Percentiles rank a stretch among this genome's conserved stretches.
These are phyloP conservation scores for Volucella zonaria DNA, from an alignment of 2,888 invertebrate genomes.

Conservation along the genomic window DNA sequence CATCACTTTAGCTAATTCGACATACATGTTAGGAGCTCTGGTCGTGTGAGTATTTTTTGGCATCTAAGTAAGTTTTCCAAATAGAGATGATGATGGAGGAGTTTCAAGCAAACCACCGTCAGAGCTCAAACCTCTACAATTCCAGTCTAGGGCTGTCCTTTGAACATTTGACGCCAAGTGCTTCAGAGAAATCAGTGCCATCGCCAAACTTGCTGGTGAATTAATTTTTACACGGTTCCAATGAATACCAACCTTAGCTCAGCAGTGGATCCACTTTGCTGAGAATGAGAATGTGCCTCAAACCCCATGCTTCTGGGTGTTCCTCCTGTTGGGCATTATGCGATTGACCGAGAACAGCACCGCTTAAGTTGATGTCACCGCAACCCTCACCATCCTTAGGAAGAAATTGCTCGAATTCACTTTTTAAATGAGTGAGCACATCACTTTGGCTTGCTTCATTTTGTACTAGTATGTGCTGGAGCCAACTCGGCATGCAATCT, in stretches of 20 bases:
- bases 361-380: slow-evolving; percentile 92
- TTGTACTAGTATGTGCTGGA: slow-evolving; percentile 92
- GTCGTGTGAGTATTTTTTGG: no score
- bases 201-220: slow-evolving; percentile 94
- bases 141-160: no score
- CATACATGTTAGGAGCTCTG: no score
- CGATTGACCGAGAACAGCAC: slow-evolving; percentile 93
- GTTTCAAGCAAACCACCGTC: no score
- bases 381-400: slow-evolving; percentile 87
- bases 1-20: no score
- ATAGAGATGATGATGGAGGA: no score
- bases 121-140: no score
- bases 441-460: slow-evolving; percentile 95
- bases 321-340: slow-evolving; percentile 96
- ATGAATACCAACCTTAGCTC: slow-evolving; percentile 87
- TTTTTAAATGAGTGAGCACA: slow-evolving; percentile 94
- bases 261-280: no score
- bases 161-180: slow-evolving; percentile 90
- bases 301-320: slow-evolving; percentile 97
- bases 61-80: no score
- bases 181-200: slow-evolving; percentile 97
- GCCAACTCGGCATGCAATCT: slow-evolving; percentile 88
- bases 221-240: slow-evolving; percentile 91
- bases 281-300: slow-evolving; percentile 95
- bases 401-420: slow-evolving; percentile 90